A percentile compares a stretch with the other conserved stretches of the same genome.
Evolutionary conservation across 23 tunicate species (phyloP).

Genomic region (Diplosoma virens): DNA sequence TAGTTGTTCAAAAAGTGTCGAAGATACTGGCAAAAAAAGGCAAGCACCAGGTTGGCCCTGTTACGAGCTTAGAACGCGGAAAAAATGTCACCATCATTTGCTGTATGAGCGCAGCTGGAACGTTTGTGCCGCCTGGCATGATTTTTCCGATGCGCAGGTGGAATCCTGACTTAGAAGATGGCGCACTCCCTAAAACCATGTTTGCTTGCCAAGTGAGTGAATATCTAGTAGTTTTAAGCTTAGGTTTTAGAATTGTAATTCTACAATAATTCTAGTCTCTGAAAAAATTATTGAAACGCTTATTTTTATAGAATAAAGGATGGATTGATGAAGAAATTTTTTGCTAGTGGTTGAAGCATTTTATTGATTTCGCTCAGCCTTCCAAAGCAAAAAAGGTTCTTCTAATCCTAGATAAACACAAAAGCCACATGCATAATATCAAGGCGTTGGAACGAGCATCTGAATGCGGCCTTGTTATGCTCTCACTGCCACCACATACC

Average conservation of each 20-base stretch:
- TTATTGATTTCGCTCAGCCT: conserved; percentile 4
- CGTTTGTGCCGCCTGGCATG: neutral
- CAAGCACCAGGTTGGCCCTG: conserved; percentile 3
- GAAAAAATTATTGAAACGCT: too few relatives aligned
- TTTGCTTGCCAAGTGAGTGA: conserved; percentile 22
- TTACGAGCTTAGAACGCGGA: conserved; percentile 4
- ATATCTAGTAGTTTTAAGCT: too few relatives aligned
- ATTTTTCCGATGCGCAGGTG: neutral
- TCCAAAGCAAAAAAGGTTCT: neutral
- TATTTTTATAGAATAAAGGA: neutral
- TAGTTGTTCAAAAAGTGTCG: conserved; percentile 23
- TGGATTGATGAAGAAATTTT: conserved; percentile 14
- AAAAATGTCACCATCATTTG: neutral
- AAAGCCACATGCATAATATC: neutral
- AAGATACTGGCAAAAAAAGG: conserved; percentile 12
- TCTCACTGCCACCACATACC: conserved; percentile 25
- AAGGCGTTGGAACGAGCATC: neutral
- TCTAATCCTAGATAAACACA: neutral
- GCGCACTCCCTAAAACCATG: conserved; percentile 23
- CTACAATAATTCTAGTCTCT: too few relatives aligned
- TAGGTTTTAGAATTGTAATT: too few relatives aligned
- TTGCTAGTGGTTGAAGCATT: neutral
- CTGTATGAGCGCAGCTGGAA: conserved; percentile 6
- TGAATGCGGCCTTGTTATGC: conserved; percentile 11
- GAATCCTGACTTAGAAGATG: conserved; percentile 11